Base-by-base conservation (phyloP, 1,140 invertebrate species). In the Leguminivora glycinivorella region DNA sequence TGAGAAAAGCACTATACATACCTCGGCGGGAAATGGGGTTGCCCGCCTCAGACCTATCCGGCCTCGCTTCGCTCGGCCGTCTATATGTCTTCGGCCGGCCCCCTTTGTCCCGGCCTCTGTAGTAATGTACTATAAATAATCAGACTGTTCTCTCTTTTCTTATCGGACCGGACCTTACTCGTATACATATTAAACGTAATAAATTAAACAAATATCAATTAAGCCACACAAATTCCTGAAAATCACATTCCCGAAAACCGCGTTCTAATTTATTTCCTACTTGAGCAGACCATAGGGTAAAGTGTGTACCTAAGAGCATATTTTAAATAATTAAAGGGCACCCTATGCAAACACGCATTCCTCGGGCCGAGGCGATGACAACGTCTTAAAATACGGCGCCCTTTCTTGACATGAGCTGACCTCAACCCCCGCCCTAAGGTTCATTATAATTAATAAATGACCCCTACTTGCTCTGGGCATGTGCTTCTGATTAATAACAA, bases 391-490 rank as follows among this genome's bases (percentile, higher is more conserved):
- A 89, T 88, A 89, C 86, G 75, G 87, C 75, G 74, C 85, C 88
- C 89, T 89, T 88, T 87, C 86, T 89, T 88, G 52, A 60, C 82
- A 83, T 79, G 79, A 81, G 79, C 81, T 83, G 79, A 82, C 80
- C 81, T 76, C 75, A 75, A 71, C 82, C 80, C 80, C 76, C 67
- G 38, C 34, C 29, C 75, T 63, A 60, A 74, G 79, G 77, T 80
- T 81, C 76, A 77, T 75, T 83, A 84, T 91, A 89, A 91, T 91
- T 91, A 89, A 91, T 90, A 88, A 89, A 88, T 91, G 88, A 90
- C 88, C 88, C 76, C 56, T 71, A 70, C 69, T 63, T 63, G 58
- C 26, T 26, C 56, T 25, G 56, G 56, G 56, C 0, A 63, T 63
- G 58, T 63, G 58, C 26, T 31, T 29, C 58, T 26, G 19, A 34